Percentiles rank a stretch among this genome's conserved stretches.
Evolutionary conservation across 2,113 vertebrate species (phyloP).

Genomic region (Struthio camelus): DNA sequence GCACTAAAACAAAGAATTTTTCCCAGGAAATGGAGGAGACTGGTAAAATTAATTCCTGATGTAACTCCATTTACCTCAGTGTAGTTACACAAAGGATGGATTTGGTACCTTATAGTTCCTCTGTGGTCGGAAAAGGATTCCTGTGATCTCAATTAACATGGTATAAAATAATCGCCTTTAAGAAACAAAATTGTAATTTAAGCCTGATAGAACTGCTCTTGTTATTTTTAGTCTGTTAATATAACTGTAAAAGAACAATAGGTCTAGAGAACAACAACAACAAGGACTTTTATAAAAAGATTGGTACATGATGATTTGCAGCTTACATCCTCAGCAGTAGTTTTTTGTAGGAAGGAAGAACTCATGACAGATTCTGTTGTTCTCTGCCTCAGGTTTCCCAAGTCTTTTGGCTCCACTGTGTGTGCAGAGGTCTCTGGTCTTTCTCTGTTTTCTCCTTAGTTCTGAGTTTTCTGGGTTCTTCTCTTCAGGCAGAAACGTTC

Average conservation of each 20-base stretch:
- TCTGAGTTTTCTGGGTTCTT: background rate
- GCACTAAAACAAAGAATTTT: conserved; percentile 25
- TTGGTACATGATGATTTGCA: background rate
- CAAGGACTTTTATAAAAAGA: background rate
- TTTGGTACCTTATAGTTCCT: conserved; percentile 35
- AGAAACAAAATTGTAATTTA: background rate
- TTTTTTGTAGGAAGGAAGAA: conserved; percentile 19
- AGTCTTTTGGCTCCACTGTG: background rate
- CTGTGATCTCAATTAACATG: background rate
- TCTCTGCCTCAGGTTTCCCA: background rate
- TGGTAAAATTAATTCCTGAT: conserved; percentile 61
- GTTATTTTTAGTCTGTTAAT: conserved; percentile 38
- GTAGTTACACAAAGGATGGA: background rate
- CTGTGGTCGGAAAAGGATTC: conserved; percentile 11
- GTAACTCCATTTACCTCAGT: conserved; percentile 33
- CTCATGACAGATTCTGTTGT: background rate
- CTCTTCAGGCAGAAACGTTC: background rate
- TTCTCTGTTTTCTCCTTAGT: background rate
- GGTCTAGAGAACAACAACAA: background rate
- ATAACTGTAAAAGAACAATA: conserved; percentile 14
- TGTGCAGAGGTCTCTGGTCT: background rate
- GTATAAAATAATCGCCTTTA: background rate
- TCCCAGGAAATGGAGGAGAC: conserved; percentile 44
- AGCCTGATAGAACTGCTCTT: background rate
- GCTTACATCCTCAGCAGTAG: background rate